Conservation (phyloP, 2,113 vertebrate genomes). For the Nerophis ophidion region DNA sequence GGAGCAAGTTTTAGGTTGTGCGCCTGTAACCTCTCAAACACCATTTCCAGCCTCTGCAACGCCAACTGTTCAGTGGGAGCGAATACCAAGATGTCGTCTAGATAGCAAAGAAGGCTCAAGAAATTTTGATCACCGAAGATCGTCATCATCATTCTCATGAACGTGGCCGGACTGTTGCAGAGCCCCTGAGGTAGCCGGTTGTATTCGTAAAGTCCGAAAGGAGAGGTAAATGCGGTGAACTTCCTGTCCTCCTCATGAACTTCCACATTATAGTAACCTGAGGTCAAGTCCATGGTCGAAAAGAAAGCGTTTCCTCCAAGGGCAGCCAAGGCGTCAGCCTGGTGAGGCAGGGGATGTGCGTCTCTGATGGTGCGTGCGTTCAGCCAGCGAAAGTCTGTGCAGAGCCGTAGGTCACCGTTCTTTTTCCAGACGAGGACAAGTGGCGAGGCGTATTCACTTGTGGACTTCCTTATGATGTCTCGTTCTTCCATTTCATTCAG, state of each 20-base stretch:
- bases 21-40: slow-evolving; percentile 10
- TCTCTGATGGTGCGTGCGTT: background rate
- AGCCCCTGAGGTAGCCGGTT: slow-evolving; percentile 13
- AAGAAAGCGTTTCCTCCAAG: slow-evolving; percentile 1
- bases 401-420: background rate
- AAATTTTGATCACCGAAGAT: slow-evolving; percentile 40
- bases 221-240: too few species aligned
- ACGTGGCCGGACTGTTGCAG: slow-evolving; percentile 15
- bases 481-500: slow-evolving; percentile 22
- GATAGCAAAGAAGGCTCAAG: slow-evolving; percentile 27
- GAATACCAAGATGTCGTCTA: background rate
- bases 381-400: slow-evolving; percentile 1
- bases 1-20: slow-evolving; percentile 31
- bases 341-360: background rate
- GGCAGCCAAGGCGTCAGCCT: background rate
- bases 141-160: slow-evolving; percentile 26
- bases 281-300: slow-evolving; percentile 11
- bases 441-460: slow-evolving; percentile 10
- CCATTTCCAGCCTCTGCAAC: slow-evolving; percentile 15
- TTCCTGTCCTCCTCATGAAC: too few species aligned
- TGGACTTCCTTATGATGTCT: slow-evolving; percentile 1
- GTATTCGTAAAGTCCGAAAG: too few species aligned
- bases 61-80: slow-evolving; percentile 18
- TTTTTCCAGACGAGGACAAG: slow-evolving; percentile 9
- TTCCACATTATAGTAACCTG: background rate